A percentile compares a stretch with the other conserved stretches of the same genome.
These are phyloP conservation scores for Toxonevra muliebris DNA, from an alignment of 2,888 invertebrate genomes.

Conservation along the genomic window DNA sequence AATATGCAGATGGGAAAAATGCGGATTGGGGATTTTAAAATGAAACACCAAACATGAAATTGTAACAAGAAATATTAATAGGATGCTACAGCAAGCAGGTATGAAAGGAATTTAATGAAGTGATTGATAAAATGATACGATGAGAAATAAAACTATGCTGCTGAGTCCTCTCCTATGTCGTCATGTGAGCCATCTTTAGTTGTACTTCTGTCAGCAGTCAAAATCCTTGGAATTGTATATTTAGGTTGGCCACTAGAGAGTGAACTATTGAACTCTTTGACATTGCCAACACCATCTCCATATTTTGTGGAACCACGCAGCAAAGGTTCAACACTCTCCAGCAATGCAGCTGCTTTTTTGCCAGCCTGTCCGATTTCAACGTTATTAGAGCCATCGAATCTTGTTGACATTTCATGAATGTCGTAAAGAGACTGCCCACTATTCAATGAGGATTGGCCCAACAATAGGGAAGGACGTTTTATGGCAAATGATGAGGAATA, in stretches of 20 bases:
- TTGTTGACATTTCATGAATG: slow-evolving; percentile 51
- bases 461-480: slow-evolving; percentile 57
- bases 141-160: slow-evolving; percentile 35
- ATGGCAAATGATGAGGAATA: slow-evolving; percentile 63
- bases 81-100: not conserved
- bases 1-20: too few relatives aligned
- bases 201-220: slow-evolving; percentile 29
- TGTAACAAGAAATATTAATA: too few relatives aligned
- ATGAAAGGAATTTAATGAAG: not conserved
- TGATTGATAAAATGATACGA: not conserved
- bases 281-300: slow-evolving; percentile 33
- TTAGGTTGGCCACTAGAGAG: slow-evolving; percentile 33
- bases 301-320: slow-evolving; percentile 67
- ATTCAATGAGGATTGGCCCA: slow-evolving; percentile 49
- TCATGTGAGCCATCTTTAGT: slow-evolving; percentile 39
- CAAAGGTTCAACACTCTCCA: slow-evolving; percentile 65
- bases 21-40: too few relatives aligned
- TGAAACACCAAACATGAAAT: too few relatives aligned
- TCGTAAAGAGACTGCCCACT: slow-evolving; percentile 59
- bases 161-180: slow-evolving; percentile 37
- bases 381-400: slow-evolving; percentile 3
- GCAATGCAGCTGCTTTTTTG: slow-evolving; percentile 52
- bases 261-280: slow-evolving; percentile 7
- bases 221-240: slow-evolving; percentile 39
- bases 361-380: slow-evolving; percentile 37